Evolutionary conservation across 2,888 invertebrate species (phyloP), one percentile per base, ranked within the genome.

Genomic region (Malthinus flaveolus): DNA sequence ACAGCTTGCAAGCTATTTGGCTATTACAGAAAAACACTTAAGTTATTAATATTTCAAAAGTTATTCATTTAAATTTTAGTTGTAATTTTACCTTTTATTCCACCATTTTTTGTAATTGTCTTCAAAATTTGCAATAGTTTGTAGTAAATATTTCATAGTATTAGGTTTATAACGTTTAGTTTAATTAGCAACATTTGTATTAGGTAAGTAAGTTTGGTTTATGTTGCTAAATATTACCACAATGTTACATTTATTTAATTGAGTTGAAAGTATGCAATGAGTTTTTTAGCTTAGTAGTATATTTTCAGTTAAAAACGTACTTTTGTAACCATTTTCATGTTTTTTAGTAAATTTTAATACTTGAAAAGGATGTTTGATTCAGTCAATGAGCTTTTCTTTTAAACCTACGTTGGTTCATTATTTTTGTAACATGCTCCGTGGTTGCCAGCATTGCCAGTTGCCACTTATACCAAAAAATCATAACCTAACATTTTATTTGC

Each of bases 301-400:
- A 15, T 13, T 42, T 51, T 32, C 47, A 32, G 47, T 47, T 32
- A 47, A 59, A 42, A 37, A 33, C 54, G 54, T 54, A 59, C 15
- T 59, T 59, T 59, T 59, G 54, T 59, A 59, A 59, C 45, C 49
- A 59, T 54, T 59, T 52, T 52, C 57, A 52, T 51, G 52, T 57
- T 57, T 59, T 42, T 59, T 59, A 59, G 59, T 59, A 54, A 59
- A 59, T 44, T 59, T 59, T 50, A 59, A 59, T 59, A 59, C 33
- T 33, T 13, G 13, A 47, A 32, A 33, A 8, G 6, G 3, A 33
- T 32, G 32, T 13, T 12, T 39, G 3, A 8, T 39, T 36, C 5
- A 10, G 9, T 8, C 5, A 36, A 23, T 5, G 23, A 23, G 23
- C 5, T 23, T 23, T 23, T 23, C 5, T 23, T 23, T 23, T 23